A percentile compares a stretch with the other conserved stretches of the same genome.
Evolutionary conservation across 92 coral and sea anemone genomes (phyloP).

Genomic region (Porites evermanni): DNA sequence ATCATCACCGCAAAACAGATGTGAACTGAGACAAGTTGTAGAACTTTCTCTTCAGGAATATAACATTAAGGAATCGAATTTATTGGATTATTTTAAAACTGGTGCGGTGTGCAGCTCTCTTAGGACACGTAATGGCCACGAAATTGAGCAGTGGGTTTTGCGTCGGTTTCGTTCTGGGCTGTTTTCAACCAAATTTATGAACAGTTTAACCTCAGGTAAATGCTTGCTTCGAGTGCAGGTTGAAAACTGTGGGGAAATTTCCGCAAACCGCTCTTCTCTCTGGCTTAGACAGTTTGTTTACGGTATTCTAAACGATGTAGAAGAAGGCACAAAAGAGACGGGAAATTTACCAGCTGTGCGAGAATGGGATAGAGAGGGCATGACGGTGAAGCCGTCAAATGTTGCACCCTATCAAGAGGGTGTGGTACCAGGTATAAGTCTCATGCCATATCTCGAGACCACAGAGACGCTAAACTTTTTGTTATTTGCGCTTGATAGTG

Average conservation of each 20-base stretch:
- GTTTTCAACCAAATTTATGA: conserved; percentile 62
- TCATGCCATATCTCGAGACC: conserved; percentile 40
- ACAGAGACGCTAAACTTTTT: conserved; percentile 32
- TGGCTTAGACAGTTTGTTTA: conserved; percentile 69
- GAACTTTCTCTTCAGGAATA: conserved; percentile 77
- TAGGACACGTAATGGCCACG: conserved; percentile 35
- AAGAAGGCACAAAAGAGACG: background rate
- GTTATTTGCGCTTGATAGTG: conserved; percentile 28
- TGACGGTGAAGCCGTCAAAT: conserved; percentile 8
- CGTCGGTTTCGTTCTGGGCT: conserved; percentile 67
- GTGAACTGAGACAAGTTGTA: conserved; percentile 46
- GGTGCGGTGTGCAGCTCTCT: conserved; percentile 53
- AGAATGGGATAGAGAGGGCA: conserved; percentile 78
- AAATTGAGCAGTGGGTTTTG: conserved; percentile 68
- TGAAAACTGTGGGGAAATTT: conserved; percentile 66
- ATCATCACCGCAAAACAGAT: background rate
- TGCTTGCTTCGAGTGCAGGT: conserved; percentile 65
- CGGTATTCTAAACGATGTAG: conserved; percentile 40
- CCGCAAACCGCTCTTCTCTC: conserved; percentile 68
- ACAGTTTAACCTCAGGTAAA: conserved; percentile 58
- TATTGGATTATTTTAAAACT: conserved; percentile 54
- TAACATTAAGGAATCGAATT: conserved; percentile 48
- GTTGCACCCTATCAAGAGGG: conserved; percentile 40
- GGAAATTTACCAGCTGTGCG: conserved; percentile 12
- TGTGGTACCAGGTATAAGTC: conserved; percentile 54